These are phyloP conservation scores for Nothobranchius kuhntae DNA, from an alignment of 2,113 vertebrate species.

Conservation along the genomic window DNA sequence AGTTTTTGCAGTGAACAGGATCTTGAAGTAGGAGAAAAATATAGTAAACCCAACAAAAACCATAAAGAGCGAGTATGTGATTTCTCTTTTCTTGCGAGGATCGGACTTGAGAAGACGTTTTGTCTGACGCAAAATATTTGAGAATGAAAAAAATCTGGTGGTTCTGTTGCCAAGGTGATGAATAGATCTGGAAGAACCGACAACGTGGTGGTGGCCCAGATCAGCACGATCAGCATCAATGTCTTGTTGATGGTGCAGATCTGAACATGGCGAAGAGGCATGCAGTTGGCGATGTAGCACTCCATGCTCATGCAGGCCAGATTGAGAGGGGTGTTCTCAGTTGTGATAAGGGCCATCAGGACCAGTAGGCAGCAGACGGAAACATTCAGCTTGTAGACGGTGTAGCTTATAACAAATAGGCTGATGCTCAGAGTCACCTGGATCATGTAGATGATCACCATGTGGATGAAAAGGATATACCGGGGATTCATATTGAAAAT, in stretches of 20 bases:
- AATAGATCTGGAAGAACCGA: slow-evolving; percentile 65
- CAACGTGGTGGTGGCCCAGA: slow-evolving; percentile 56
- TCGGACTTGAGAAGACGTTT: slow-evolving; percentile 37
- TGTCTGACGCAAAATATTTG: slow-evolving; percentile 49
- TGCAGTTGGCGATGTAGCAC: slow-evolving; percentile 74
- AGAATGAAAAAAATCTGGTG: slow-evolving; percentile 45
- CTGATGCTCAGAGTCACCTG: slow-evolving; percentile 53
- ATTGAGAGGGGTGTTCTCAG: slow-evolving; percentile 73
- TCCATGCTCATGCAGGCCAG: slow-evolving; percentile 78
- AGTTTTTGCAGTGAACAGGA: slow-evolving; percentile 57
- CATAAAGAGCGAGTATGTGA: slow-evolving; percentile 45
- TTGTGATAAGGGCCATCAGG: slow-evolving; percentile 44
- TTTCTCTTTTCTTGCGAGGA: slow-evolving; percentile 55
- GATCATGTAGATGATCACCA: slow-evolving; percentile 73
- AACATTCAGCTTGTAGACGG: slow-evolving; percentile 38
- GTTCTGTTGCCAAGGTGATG: slow-evolving; percentile 48
- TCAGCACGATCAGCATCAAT: slow-evolving; percentile 44
- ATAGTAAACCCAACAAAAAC: slow-evolving; percentile 60
- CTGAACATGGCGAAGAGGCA: slow-evolving; percentile 67
- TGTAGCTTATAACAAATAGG: slow-evolving; percentile 65
- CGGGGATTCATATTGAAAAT: slow-evolving; percentile 65
- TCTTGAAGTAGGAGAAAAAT: slow-evolving; percentile 60
- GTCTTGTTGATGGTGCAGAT: slow-evolving; percentile 70
- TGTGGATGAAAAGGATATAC: slow-evolving; percentile 70
- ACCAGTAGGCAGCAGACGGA: slow-evolving; percentile 31